Base-by-base conservation (phyloP, 2,113 vertebrate genomes). In the Archocentrus centrarchus region DNA sequence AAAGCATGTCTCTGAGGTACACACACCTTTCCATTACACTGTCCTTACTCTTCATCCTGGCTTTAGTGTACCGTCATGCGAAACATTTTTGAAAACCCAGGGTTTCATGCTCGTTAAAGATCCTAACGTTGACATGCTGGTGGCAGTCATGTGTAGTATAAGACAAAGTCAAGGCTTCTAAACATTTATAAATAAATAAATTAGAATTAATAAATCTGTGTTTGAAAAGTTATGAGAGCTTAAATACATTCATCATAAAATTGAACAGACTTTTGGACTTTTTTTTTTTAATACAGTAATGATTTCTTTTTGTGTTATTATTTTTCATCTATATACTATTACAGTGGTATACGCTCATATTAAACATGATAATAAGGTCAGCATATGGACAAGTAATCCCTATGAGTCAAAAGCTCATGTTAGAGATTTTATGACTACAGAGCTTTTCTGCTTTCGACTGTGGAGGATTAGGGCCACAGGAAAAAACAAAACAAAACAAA, bases 11-110 rank as follows among this genome's bases (percentile, higher is more conserved):
- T 35, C 24, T 7, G 59, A 57, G 8, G 3, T 68, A 27, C 58
- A 81, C 61, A 78, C 75, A 58, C 41, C 68, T 64, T 47, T 63
- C 35, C 59, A 61, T 75, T 76, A 53, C 39, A 27, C 60, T 70
- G 37, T 7, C 44, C 44, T 18, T 39, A 59, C 58, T 55, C 35
- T 50, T 66, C 41, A 22, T 44, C 41, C 59, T 55, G 50, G 14
- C 10, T n/a, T 57, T 30, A 37, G 58, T 76, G 58, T 47, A 2
- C n/a, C 37, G 47, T 70, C 35, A 9, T 77, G 47, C 24, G n/a
- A 68, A 68, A 78, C 18, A 59, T 44, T 17, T n/a, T 13, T 76
- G 50, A 82, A 47, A 41, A 63, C 4, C 47, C 58, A 11, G 47
- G 20, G 11, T 35, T 55, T 35, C 27, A 35, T 8, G 30, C 55